Percentiles rank a stretch among this genome's conserved stretches.
These are phyloP conservation scores for Thalassoma bifasciatum DNA, from an alignment of 2,113 vertebrate genomes.

Conservation along the genomic window DNA sequence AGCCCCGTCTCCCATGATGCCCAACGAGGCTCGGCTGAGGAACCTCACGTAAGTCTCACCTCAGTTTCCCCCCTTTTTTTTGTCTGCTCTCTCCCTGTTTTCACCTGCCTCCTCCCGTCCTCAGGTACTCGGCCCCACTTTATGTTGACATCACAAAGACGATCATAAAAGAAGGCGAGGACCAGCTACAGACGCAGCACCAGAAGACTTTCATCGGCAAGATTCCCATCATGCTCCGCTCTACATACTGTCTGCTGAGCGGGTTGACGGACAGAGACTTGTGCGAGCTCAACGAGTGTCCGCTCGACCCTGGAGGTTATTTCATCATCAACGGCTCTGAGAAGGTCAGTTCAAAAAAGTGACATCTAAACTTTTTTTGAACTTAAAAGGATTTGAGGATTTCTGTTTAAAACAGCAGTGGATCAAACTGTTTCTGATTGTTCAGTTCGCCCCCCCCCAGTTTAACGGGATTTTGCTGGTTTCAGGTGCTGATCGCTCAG, in stretches of 20 bases:
- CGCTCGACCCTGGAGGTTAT: conserved; percentile 96
- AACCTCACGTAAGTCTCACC: conserved; percentile 91
- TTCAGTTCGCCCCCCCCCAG: no score
- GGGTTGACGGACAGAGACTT: conserved; percentile 96
- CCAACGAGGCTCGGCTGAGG: conserved; percentile 95
- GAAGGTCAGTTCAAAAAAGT: conserved; percentile 92
- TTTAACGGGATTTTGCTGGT: neutral
- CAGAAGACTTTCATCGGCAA: conserved; percentile 99
- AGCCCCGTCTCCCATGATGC: conserved; percentile 98
- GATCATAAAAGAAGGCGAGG: conserved; percentile 97
- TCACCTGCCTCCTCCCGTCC: neutral
- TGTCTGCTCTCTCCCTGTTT: neutral
- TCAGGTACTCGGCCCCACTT: conserved; percentile 95
- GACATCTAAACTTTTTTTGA: no score
- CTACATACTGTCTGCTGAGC: conserved; percentile 95
- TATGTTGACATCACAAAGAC: conserved; percentile 99
- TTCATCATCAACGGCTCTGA: conserved; percentile 99
- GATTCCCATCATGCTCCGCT: conserved; percentile 99
- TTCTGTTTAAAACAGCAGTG: no score
- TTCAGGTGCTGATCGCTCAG: conserved; percentile 96
- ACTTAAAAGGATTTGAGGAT: no score
- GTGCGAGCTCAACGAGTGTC: conserved; percentile 97
- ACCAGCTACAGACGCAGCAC: conserved; percentile 96
- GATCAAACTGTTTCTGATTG: no score
- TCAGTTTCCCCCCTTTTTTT: neutral